A percentile compares a stretch with the other conserved stretches of the same genome.
Conservation (phyloP, 2,113 vertebrate genomes). For the Charina bottae region DNA sequence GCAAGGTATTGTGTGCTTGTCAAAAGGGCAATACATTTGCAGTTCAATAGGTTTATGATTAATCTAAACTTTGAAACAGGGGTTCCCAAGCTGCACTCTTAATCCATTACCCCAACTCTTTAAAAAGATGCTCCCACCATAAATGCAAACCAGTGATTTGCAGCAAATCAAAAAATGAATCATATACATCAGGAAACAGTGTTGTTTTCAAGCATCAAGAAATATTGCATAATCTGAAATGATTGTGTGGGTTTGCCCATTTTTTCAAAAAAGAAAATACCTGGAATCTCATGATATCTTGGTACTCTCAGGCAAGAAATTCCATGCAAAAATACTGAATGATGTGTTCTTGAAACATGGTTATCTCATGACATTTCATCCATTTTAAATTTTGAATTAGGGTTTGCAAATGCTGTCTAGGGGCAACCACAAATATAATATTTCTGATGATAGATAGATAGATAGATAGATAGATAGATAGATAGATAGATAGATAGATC, state of each 20-base stretch:
- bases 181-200: background rate
- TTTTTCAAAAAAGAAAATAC: background rate
- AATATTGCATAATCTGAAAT: background rate
- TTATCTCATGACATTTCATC: background rate
- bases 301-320: background rate
- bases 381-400: background rate
- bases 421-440: background rate
- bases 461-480: too few relatives aligned
- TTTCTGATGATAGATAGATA: background rate
- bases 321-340: background rate
- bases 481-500: background rate
- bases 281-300: background rate
- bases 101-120: background rate
- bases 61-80: background rate
- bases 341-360: background rate
- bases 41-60: background rate
- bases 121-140: background rate
- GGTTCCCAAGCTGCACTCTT: background rate
- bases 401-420: background rate
- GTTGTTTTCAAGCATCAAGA: background rate
- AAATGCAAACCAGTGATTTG: background rate
- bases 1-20: background rate
- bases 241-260: background rate
- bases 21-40: background rate
- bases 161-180: background rate